These are phyloP conservation scores for Tenebrosternarchus preto DNA, from an alignment of 2,113 vertebrate species.

Conservation along the genomic window DNA sequence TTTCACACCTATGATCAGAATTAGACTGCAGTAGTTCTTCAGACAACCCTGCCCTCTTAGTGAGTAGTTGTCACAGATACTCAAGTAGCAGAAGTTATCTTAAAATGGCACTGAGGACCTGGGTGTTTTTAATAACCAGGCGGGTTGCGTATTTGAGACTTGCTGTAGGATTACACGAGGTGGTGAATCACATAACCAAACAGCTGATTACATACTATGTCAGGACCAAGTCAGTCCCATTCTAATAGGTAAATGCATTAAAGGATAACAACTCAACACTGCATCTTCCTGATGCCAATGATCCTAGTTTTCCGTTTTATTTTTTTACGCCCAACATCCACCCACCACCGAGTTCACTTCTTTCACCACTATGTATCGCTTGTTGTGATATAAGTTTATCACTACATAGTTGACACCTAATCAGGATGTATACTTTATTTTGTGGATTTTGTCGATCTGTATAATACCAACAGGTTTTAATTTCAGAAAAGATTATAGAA, in stretches of 20 bases:
- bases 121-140: not conserved
- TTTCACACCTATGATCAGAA: not conserved
- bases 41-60: not conserved
- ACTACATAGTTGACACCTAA: not conserved
- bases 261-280: too few relatives aligned
- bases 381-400: not conserved
- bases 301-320: too few relatives aligned
- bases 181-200: not conserved
- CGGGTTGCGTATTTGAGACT: not conserved
- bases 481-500: constrained; percentile 61
- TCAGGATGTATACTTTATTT: not conserved
- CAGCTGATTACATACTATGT: not conserved
- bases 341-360: too few relatives aligned
- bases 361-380: not conserved
- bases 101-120: constrained; percentile 8
- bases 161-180: not conserved
- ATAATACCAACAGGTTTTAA: constrained; percentile 59
- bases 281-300: too few relatives aligned
- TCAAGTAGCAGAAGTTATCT: not conserved
- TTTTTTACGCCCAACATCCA: too few relatives aligned
- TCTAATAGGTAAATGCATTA: too few relatives aligned
- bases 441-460: constrained; percentile 75
- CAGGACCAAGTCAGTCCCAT: too few relatives aligned
- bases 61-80: not conserved
- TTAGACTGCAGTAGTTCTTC: not conserved